Base-by-base conservation (phyloP, 2,113 vertebrate species). In the Hyperopisus bebe region DNA sequence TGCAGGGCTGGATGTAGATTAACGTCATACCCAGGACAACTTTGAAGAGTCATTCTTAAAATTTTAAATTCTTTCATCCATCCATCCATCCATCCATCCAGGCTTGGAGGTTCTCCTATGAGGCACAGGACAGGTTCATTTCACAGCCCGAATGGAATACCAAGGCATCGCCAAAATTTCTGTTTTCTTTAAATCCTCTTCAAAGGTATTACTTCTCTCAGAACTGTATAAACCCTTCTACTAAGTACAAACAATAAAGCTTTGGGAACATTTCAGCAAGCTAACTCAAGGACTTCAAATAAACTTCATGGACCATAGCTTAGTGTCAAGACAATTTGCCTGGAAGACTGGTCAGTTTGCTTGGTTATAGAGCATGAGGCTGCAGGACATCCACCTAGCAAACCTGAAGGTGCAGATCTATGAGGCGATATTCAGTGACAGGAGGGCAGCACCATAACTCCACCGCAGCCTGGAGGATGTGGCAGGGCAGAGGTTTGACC, bases 391-490 rank as follows among this genome's bases (percentile, higher is more conserved):
- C 44, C 80, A 90, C 86, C 31, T 80, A 27, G 13, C 46, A 53
- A 88, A 42, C 42, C 86, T 74, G 90, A 77, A 42, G 35, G 90
- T 89, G 70, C 47, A 46, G 42, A 89, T 91, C 89, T 90, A 89
- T 50, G 21, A 44, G 55, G 62, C 50, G 70, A 89, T 90, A 82
- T 48, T 66, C 62, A 42, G 87, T 44, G 50, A 90, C 74, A 85
- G 89, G 27, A 90, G 21, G 47, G 86, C 53, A 88, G 77, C 90
- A 58, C 44, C 85, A 82, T 91, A 48, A n/a, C 47, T n/a, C 24
- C 46, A 24, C n/a, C 17, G 86, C 27, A 35, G 50, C n/a, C 27
- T 31, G 50, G 86, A n/a, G 50, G 47, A 51, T 13, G 86, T 27
- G 48, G 86, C n/a, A 50, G 86, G 86, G 86, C 17, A 31, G 86